Evolutionary conservation across 1,140 invertebrate genomes (phyloP).

Genomic region (Camponotus pennsylvanicus): DNA sequence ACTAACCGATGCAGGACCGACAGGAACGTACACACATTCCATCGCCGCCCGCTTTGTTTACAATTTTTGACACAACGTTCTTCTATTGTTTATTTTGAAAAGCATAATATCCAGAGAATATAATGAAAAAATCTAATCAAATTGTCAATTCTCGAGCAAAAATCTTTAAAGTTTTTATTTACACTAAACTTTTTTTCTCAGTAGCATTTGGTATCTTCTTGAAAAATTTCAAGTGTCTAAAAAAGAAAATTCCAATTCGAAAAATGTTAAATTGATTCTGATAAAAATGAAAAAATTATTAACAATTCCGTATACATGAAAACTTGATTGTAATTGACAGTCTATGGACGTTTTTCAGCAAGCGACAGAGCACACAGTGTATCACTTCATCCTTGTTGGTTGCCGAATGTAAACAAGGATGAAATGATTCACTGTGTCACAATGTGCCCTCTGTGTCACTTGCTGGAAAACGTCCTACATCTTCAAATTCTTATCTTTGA

Average conservation of each 20-base stretch:
- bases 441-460: too few species aligned
- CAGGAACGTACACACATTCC: neutral
- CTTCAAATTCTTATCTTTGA: neutral
- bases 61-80: neutral
- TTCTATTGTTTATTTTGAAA: neutral
- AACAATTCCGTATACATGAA: neutral
- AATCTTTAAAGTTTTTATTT: neutral
- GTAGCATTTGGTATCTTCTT: neutral
- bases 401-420: too few species aligned
- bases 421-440: too few species aligned
- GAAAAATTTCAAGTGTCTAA: neutral
- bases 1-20: neutral
- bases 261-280: neutral
- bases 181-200: neutral
- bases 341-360: too few species aligned
- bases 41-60: neutral
- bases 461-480: neutral
- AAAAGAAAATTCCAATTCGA: neutral
- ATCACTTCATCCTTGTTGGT: too few species aligned
- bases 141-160: neutral
- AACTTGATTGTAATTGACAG: neutral
- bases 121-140: neutral
- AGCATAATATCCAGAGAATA: neutral
- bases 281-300: slow-evolving; percentile 29
- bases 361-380: too few species aligned